phyloP scores from a whole-genome alignment of 2,113 vertebrate genomes.

The Tenebrosternarchus preto region DNA sequence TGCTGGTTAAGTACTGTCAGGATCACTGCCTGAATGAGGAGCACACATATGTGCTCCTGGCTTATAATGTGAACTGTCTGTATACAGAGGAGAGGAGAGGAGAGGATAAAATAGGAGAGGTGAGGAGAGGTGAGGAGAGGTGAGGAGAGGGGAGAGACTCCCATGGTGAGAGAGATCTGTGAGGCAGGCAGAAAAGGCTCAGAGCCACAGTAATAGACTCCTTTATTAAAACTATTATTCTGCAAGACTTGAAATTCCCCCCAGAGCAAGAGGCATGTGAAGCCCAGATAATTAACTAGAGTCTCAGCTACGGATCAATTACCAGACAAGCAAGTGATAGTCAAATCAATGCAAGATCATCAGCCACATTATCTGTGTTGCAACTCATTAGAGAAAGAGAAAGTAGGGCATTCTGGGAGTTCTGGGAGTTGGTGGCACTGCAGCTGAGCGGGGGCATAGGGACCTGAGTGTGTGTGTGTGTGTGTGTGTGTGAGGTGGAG shows the following conservation, averaged over 20 bases:
- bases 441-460: constrained; percentile 70
- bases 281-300: constrained; percentile 99
- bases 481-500: constrained; percentile 7
- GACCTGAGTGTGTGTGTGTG: constrained; percentile 76
- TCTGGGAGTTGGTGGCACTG: constrained; percentile 83
- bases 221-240: constrained; percentile 99
- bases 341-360: constrained; percentile 99
- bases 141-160: background rate
- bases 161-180: constrained; percentile 30
- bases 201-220: constrained; percentile 90
- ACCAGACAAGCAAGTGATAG: constrained; percentile 99
- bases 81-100: background rate
- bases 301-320: constrained; percentile 99
- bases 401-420: constrained; percentile 91
- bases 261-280: constrained; percentile 89
- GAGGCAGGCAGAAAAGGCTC: constrained; percentile 68
- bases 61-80: too few species aligned
- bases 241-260: constrained; percentile 97
- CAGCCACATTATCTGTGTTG: constrained; percentile 99
- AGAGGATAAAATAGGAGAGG: background rate
- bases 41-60: too few species aligned
- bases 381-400: constrained; percentile 99
- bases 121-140: background rate
- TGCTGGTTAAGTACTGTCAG: too few species aligned
- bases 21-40: too few species aligned